Evolutionary conservation across 2,797 vertebrate species (phyloP), one percentile per base, ranked within the genome.

Genomic region (Takifugu rubripes): DNA sequence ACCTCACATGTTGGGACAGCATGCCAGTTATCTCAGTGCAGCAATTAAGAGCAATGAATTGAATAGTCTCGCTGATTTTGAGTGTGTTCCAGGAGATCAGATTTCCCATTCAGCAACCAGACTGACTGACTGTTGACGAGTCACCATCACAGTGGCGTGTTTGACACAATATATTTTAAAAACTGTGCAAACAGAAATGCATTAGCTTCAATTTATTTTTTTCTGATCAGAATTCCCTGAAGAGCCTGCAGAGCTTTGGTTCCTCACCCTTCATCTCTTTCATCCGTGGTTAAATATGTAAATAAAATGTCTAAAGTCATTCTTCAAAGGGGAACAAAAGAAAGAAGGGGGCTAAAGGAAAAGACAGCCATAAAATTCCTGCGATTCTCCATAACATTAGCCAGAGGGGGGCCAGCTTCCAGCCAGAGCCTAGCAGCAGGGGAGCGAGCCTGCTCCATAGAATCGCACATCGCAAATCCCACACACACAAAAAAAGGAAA

Each of bases 291-390:
- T 98, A 97, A 97, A 99, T 99, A 98, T 99, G 97, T 98, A 98
- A 98, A 99, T 99, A 99, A 97, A 98, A 98, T 93, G 95, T 98
- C 96, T 96, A 97, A 98, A 98, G 97, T 98, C 95, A 97, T 97
- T 97, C 97, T 99, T 99, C 96, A 98, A 98, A 98, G 95, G 93
- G 95, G 94, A 91, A 98, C 95, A 98, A 98, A 98, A 94, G 94
- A 93, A 95, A 94, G 95, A 94, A 89, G 87, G 91, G 93, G 88
- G 90, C 90, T 89, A 91, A 92, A 91, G 91, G 92, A 93, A 92
- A 92, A 94, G 95, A 95, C 95, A 95, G 94, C 94, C 94, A 96
- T 96, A 97, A 98, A 98, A 98, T 97, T 95, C 96, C 93, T 94
- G 92, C 93, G 88, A 94, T 96, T 96, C 95, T 97, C 95, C 93